Percentiles rank a stretch among this genome's conserved stretches.
These are phyloP conservation scores for Forficula auricularia DNA, from an alignment of 1,140 invertebrate genomes.

Conservation along the genomic window DNA sequence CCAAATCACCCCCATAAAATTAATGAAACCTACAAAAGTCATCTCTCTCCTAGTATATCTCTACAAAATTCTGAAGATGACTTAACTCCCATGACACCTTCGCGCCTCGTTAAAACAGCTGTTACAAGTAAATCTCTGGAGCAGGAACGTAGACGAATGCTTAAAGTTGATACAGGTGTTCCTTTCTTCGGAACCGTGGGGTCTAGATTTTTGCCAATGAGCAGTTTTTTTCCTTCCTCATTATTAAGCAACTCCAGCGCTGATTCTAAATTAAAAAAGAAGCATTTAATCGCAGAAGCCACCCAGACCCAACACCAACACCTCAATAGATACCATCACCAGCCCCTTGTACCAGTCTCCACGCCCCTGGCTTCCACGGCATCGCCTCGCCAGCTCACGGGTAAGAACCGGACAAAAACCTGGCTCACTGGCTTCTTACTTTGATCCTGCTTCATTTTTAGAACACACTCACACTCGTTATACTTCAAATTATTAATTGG, in stretches of 20 bases:
- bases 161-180: slow-evolving; percentile 17
- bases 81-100: slow-evolving; percentile 34
- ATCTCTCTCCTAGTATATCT: slow-evolving; percentile 22
- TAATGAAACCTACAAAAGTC: no score
- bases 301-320: slow-evolving; percentile 23
- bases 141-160: slow-evolving; percentile 25
- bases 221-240: no score
- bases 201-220: no score
- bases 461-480: no score
- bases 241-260: no score
- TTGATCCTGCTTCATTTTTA: no score
- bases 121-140: slow-evolving; percentile 42
- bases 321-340: slow-evolving; percentile 27
- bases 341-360: slow-evolving; percentile 33
- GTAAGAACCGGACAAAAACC: slow-evolving; percentile 8
- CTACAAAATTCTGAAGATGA: slow-evolving; percentile 20
- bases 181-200: no score
- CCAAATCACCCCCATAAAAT: no score
- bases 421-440: no score
- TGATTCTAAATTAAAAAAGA: slow-evolving; percentile 12
- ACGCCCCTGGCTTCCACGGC: slow-evolving; percentile 27
- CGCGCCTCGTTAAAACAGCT: slow-evolving; percentile 42
- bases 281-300: slow-evolving; percentile 16
- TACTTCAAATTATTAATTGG: no score
- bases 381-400: slow-evolving; percentile 14